A percentile compares a stretch with the other conserved stretches of the same genome.
Evolutionary conservation across 1,140 invertebrate species (phyloP).

Genomic region (Scaptomyza pallida): DNA sequence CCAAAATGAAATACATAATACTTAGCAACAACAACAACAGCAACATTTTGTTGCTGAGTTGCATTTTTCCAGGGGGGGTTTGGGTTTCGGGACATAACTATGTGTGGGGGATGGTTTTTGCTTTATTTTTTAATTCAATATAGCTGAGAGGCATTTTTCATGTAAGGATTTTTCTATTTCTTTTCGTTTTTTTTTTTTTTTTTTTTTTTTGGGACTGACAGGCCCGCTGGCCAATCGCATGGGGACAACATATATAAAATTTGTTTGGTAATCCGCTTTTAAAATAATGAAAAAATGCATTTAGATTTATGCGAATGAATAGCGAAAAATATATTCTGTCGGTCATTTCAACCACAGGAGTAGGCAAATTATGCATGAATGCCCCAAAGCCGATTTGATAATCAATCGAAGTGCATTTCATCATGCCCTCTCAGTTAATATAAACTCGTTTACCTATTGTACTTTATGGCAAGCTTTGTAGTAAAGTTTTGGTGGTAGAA

Average conservation of each 20-base stretch:
- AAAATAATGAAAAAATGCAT: slow-evolving; percentile 66
- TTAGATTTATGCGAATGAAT: slow-evolving; percentile 33
- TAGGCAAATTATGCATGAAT: slow-evolving; percentile 54
- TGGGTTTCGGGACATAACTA: neutral
- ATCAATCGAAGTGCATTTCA: slow-evolving; percentile 30
- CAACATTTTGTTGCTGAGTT: slow-evolving; percentile 75
- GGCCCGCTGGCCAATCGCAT: slow-evolving; percentile 37
- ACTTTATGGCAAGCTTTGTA: neutral
- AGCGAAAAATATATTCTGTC: slow-evolving; percentile 9
- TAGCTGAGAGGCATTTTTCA: slow-evolving; percentile 53
- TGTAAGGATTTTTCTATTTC: slow-evolving; percentile 23
- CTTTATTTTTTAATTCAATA: slow-evolving; percentile 65
- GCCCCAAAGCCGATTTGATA: slow-evolving; percentile 16
- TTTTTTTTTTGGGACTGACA: slow-evolving; percentile 35
- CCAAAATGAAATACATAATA: slow-evolving; percentile 81
- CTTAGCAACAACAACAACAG: slow-evolving; percentile 71
- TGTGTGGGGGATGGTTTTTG: slow-evolving; percentile 21
- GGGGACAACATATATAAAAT: neutral
- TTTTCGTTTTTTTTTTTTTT: slow-evolving; percentile 18
- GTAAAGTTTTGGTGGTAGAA: neutral
- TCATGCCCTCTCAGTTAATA: neutral
- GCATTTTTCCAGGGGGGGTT: slow-evolving; percentile 45
- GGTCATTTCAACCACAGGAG: slow-evolving; percentile 12
- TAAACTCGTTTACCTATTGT: no score
- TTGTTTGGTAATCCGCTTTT: slow-evolving; percentile 74